phyloP scores from a whole-genome alignment of 2,888 invertebrate genomes.

The Stenotaenia linearis region DNA sequence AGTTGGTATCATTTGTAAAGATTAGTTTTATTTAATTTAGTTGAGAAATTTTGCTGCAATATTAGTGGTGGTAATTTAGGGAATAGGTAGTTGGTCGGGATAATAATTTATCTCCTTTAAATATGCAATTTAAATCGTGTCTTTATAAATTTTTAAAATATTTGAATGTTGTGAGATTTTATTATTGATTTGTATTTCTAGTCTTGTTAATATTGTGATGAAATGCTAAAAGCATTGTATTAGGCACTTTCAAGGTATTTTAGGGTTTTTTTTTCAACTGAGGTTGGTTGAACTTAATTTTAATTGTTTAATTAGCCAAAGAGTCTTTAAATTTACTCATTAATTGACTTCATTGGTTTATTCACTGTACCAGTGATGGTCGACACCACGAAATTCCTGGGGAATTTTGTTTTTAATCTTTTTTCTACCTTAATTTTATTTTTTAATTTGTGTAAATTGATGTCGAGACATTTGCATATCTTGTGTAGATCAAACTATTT shows the following conservation, averaged over 20 bases:
- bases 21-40: too few species aligned
- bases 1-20: not conserved
- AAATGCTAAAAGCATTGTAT: too few species aligned
- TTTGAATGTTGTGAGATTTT: too few species aligned
- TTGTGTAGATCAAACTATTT: not conserved
- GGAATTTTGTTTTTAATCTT: not conserved
- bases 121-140: too few species aligned
- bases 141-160: too few species aligned
- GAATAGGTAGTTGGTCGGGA: too few species aligned
- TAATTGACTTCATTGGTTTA: not conserved
- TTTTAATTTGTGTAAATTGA: not conserved
- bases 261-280: not conserved
- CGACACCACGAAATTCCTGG: not conserved
- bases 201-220: too few species aligned
- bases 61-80: too few species aligned
- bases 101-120: too few species aligned
- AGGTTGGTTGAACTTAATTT: not conserved
- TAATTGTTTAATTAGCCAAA: slow-evolving; percentile 1
- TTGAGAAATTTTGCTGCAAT: too few species aligned
- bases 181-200: too few species aligned
- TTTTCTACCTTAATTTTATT: not conserved
- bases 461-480: not conserved
- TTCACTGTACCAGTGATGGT: slow-evolving; percentile 15
- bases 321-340: not conserved
- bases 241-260: not conserved